These are phyloP conservation scores for Drosophila helvetica DNA, from an alignment of 2,888 invertebrate species.

Conservation along the genomic window DNA sequence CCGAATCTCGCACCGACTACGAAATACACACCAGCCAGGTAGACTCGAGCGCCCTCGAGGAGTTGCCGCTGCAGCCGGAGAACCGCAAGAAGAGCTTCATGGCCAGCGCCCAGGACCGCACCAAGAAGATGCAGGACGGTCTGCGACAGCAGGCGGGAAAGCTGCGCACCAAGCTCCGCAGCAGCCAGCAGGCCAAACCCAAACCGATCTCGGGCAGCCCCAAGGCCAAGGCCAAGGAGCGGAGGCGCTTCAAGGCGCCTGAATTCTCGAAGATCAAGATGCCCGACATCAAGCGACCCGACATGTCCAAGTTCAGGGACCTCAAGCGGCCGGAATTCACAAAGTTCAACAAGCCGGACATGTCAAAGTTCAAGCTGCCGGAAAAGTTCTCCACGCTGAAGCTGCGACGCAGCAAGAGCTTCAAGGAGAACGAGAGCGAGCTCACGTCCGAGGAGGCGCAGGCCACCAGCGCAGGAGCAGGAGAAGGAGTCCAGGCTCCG, in stretches of 20 bases:
- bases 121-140: constrained; percentile 87
- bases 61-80: constrained; percentile 86
- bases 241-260: constrained; percentile 82
- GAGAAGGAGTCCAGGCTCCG: constrained; percentile 45
- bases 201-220: constrained; percentile 81
- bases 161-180: constrained; percentile 88
- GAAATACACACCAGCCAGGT: constrained; percentile 89
- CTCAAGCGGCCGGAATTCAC: constrained; percentile 83
- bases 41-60: constrained; percentile 88
- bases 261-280: constrained; percentile 84
- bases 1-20: constrained; percentile 87
- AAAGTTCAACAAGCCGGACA: constrained; percentile 85
- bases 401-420: constrained; percentile 84
- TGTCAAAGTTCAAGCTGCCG: constrained; percentile 87
- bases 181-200: constrained; percentile 69
- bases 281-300: constrained; percentile 83
- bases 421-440: constrained; percentile 80
- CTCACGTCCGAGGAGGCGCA: constrained; percentile 55
- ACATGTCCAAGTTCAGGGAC: constrained; percentile 85
- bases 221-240: constrained; percentile 80
- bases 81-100: constrained; percentile 85
- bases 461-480: constrained; percentile 28
- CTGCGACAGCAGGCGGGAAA: constrained; percentile 89
- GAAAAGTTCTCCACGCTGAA: constrained; percentile 87
- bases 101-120: constrained; percentile 85